Evolutionary conservation across 2,113 vertebrate genomes (phyloP).

Genomic region (Corythoichthys intestinalis): DNA sequence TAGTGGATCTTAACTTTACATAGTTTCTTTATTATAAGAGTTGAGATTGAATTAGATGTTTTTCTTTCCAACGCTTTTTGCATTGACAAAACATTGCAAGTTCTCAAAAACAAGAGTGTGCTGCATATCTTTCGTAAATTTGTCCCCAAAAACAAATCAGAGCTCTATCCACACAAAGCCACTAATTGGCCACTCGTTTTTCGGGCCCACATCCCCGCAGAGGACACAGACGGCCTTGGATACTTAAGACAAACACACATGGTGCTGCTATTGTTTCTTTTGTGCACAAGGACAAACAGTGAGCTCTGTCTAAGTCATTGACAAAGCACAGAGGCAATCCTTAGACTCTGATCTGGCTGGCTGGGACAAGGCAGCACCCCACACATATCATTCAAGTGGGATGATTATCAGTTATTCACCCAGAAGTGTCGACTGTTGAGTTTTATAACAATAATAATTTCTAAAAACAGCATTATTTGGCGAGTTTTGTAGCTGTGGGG

Average conservation of each 20-base stretch:
- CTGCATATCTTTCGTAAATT: neutral
- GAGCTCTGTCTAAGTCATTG: slow-evolving; percentile 60
- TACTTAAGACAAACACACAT: slow-evolving; percentile 7
- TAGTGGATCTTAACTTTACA: too few species aligned
- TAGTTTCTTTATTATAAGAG: too few species aligned
- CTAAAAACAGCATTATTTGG: slow-evolving; percentile 55
- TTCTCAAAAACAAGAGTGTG: neutral
- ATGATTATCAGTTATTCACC: slow-evolving; percentile 69
- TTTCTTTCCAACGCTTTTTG: neutral
- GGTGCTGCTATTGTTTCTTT: slow-evolving; percentile 31
- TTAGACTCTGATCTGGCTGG: slow-evolving; percentile 64
- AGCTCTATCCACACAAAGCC: neutral
- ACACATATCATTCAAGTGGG: slow-evolving; percentile 55
- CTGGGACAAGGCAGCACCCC: slow-evolving; percentile 52
- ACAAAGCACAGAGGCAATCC: slow-evolving; percentile 60
- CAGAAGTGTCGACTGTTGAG: slow-evolving; percentile 52
- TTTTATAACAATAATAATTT: slow-evolving; percentile 6
- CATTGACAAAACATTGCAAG: neutral
- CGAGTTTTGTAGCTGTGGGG: neutral
- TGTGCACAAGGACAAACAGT: slow-evolving; percentile 54
- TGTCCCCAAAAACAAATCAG: neutral
- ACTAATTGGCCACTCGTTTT: slow-evolving; percentile 7
- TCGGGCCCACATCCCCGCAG: slow-evolving; percentile 24
- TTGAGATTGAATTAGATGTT: too few species aligned
- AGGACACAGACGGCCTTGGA: slow-evolving; percentile 29